Percentiles rank a stretch among this genome's conserved stretches.
phyloP scores from a whole-genome alignment of 2,888 invertebrate species.

The Sabatieria punctata region DNA sequence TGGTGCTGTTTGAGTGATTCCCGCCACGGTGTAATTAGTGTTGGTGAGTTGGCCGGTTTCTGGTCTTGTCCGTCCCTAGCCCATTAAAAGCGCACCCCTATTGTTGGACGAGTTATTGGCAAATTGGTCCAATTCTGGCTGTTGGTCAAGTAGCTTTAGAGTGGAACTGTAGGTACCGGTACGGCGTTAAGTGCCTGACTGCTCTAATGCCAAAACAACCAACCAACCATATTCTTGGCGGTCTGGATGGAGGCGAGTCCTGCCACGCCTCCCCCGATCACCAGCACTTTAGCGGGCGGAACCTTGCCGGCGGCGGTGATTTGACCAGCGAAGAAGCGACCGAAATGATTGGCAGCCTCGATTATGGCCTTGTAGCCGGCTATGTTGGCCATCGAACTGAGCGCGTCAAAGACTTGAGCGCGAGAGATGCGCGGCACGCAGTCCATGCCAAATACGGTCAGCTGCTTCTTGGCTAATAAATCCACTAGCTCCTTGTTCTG shows the following conservation, averaged over 20 bases:
- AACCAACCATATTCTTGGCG: slow-evolving; percentile 62
- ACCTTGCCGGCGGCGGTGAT: slow-evolving; percentile 77
- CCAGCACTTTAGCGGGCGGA: slow-evolving; percentile 67
- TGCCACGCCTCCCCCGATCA: slow-evolving; percentile 75
- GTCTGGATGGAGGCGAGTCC: slow-evolving; percentile 68
- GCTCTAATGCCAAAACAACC: too few species aligned
- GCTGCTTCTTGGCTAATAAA: slow-evolving; percentile 47
- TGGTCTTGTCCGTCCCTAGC: too few species aligned
- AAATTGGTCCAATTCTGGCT: too few species aligned
- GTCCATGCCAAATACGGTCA: slow-evolving; percentile 73
- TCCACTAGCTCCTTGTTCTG: slow-evolving; percentile 59
- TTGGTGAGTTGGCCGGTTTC: too few species aligned
- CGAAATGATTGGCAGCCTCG: slow-evolving; percentile 71
- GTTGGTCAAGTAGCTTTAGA: too few species aligned
- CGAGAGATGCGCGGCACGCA: slow-evolving; percentile 68
- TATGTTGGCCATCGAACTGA: slow-evolving; percentile 42
- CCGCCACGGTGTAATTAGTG: too few species aligned
- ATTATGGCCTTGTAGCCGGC: slow-evolving; percentile 71
- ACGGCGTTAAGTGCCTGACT: too few species aligned
- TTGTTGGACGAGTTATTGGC: too few species aligned
- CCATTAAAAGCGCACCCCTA: too few species aligned
- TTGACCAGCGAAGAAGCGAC: slow-evolving; percentile 74
- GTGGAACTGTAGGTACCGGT: too few species aligned
- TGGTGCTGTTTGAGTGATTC: too few species aligned
- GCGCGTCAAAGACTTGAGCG: slow-evolving; percentile 44